A percentile compares a stretch with the other conserved stretches of the same genome.
These are phyloP conservation scores for Gadus chalcogrammus DNA, from an alignment of 2,113 vertebrate species.

Conservation along the genomic window DNA sequence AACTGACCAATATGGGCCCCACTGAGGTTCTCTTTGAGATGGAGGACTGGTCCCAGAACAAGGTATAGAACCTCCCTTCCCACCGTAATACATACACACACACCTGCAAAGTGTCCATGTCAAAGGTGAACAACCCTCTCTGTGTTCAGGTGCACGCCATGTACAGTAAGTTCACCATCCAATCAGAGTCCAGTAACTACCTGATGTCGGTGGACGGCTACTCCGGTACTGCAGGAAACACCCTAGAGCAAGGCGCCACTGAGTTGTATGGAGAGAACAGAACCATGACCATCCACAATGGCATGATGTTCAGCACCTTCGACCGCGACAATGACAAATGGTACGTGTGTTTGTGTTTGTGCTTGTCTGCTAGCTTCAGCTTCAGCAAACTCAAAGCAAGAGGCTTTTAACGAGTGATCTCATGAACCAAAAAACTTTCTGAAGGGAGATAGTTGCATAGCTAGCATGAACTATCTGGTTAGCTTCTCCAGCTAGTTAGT, in stretches of 20 bases:
- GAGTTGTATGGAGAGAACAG: slow-evolving; percentile 84
- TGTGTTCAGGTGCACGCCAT: slow-evolving; percentile 72
- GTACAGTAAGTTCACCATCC: slow-evolving; percentile 85
- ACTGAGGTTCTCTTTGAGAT: slow-evolving; percentile 91
- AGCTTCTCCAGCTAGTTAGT: too few species aligned
- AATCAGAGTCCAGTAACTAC: slow-evolving; percentile 82
- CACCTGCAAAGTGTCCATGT: too few species aligned
- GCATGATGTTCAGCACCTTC: slow-evolving; percentile 97
- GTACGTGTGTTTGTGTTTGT: slow-evolving; percentile 60
- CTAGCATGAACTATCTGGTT: too few species aligned
- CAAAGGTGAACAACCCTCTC: background rate
- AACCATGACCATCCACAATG: slow-evolving; percentile 96
- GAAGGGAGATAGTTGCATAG: too few species aligned
- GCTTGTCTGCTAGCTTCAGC: too few species aligned
- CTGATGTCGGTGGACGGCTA: slow-evolving; percentile 81
- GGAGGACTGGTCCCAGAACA: slow-evolving; percentile 85
- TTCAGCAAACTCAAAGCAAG: too few species aligned
- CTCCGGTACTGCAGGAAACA: slow-evolving; percentile 85
- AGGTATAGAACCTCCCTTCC: slow-evolving; percentile 28
- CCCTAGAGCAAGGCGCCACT: slow-evolving; percentile 78
- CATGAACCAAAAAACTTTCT: too few species aligned
- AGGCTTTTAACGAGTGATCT: too few species aligned
- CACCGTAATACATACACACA: too few species aligned
- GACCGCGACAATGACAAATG: slow-evolving; percentile 97
- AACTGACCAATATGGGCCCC: slow-evolving; percentile 82